phyloP scores from a whole-genome alignment of 2,888 invertebrate species.

The Sarcophaga rosellei region DNA sequence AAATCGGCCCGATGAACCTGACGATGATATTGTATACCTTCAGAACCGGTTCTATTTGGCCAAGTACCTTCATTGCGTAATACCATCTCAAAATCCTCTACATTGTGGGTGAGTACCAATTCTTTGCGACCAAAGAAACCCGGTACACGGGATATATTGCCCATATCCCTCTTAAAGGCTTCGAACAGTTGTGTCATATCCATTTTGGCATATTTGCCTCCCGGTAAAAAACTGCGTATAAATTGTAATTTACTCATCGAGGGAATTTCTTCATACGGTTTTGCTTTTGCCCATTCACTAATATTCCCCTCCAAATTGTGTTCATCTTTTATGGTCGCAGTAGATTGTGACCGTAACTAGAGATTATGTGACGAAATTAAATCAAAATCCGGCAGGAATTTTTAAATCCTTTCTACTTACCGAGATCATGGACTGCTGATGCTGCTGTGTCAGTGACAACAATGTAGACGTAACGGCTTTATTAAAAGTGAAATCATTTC shows the following conservation, averaged over 20 bases:
- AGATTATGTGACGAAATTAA: too few species aligned
- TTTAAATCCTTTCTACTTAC: slow-evolving; percentile 16
- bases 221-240: slow-evolving; percentile 72
- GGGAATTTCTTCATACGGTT: slow-evolving; percentile 74
- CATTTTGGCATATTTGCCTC: slow-evolving; percentile 74
- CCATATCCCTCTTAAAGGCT: slow-evolving; percentile 74
- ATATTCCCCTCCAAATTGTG: background rate
- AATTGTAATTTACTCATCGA: slow-evolving; percentile 62
- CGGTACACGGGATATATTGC: slow-evolving; percentile 79
- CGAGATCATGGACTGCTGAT: background rate
- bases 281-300: slow-evolving; percentile 74
- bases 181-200: slow-evolving; percentile 68
- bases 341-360: slow-evolving; percentile 45
- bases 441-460: background rate
- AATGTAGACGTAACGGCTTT: background rate
- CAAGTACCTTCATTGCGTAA: slow-evolving; percentile 82
- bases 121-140: slow-evolving; percentile 75
- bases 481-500: slow-evolving; percentile 9
- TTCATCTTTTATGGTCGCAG: background rate
- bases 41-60: slow-evolving; percentile 80
- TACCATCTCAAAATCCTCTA: slow-evolving; percentile 82
- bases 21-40: slow-evolving; percentile 80
- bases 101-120: slow-evolving; percentile 81
- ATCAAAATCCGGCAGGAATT: background rate
- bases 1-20: slow-evolving; percentile 70